Evolutionary conservation across 2,888 invertebrate species (phyloP).

Genomic region (Spisula subtruncata): DNA sequence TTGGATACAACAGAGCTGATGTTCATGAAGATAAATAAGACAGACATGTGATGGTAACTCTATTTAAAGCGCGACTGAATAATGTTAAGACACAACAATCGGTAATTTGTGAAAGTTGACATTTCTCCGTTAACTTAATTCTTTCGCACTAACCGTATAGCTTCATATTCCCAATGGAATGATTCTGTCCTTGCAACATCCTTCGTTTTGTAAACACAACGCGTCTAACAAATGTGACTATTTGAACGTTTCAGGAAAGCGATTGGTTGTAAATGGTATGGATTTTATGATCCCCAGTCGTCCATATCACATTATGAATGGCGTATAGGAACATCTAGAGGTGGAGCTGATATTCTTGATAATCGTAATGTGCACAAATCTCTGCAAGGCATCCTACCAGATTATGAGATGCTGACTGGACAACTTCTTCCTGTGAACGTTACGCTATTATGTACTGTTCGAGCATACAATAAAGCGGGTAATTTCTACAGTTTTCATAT

Average conservation of each 20-base stretch:
- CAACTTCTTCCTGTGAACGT: constrained; percentile 50
- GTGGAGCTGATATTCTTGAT: constrained; percentile 65
- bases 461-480: constrained; percentile 76
- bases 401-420: background rate
- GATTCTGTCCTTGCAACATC: no score
- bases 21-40: no score
- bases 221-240: no score
- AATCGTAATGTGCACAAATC: constrained; percentile 54
- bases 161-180: no score
- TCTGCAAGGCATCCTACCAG: background rate
- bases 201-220: no score
- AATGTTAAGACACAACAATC: no score
- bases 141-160: no score
- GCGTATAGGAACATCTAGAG: constrained; percentile 73
- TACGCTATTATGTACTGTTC: constrained; percentile 69
- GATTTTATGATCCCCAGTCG: constrained; percentile 77
- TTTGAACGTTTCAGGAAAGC: constrained; percentile 58
- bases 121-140: no score
- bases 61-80: no score
- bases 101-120: no score
- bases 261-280: constrained; percentile 73
- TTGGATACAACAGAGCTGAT: no score
- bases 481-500: background rate
- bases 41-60: no score
- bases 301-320: constrained; percentile 73